Base-by-base conservation (phyloP, 2,888 invertebrate species). In the Macaria liturata region DNA sequence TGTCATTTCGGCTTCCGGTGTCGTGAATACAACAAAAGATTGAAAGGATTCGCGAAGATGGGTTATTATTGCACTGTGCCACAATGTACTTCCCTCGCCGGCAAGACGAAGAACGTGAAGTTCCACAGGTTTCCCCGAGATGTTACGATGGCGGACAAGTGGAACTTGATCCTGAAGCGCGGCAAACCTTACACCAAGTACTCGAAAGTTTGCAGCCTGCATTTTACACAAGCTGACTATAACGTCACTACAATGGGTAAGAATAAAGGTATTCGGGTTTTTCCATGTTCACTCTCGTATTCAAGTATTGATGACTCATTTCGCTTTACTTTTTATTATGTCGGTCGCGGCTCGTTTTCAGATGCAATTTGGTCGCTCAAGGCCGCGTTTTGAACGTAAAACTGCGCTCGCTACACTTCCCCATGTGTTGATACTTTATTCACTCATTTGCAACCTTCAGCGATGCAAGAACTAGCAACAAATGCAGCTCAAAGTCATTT, bases 31-130 rank as follows among this genome's bases (percentile, higher is more conserved):
- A 80, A 81, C 81, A 84, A 82, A 84, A 81, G 71, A 71, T 68
- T 61, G 61, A 54, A 54, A 61, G 61, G 61, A 61, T 57, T 66
- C 66, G 65, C 66, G 67, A 84, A 79, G 75, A 92, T 92, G 92
- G 91, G 91, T 81, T 92, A 92, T 82, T 92, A 92, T 80, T 92
- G 92, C 71, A 92, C 92, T 9, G 92, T 92, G 66, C 92, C 92
- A 65, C 92, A 91, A 79, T 92, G 92, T 76, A 92, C 92, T 51
- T 92, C 92, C 61, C 84, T 92, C 66, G 92, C 92, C 85, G 92
- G 92, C 81, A 92, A 91, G 80, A 89, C 92, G 75, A 92, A 92
- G 75, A 92, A 92, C 71, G 92, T 92, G 74, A 90, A 90, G 70
- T 92, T 92, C 72, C 92, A 92, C 74, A 85, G 87, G 65, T 92